Evolutionary conservation across 2,797 vertebrate species (phyloP).

Genomic region (Tamandua tetradactyla): DNA sequence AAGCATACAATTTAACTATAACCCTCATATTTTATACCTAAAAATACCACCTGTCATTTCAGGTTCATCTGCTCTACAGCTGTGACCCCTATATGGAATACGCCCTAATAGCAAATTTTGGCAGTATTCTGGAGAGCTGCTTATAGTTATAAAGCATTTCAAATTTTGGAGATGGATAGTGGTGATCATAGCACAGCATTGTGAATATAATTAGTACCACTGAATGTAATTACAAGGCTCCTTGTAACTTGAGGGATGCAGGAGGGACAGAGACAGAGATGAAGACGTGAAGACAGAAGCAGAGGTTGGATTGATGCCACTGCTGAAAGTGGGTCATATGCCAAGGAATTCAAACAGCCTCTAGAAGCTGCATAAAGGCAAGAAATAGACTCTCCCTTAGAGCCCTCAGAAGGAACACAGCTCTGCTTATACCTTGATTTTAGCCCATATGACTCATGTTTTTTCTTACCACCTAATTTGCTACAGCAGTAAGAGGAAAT

Average conservation of each 20-base stretch:
- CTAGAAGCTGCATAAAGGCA: not conserved
- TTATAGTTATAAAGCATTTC: not conserved
- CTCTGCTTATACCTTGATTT: rapidly evolving
- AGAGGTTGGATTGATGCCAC: no score
- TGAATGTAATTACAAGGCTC: not conserved
- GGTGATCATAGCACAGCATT: no score
- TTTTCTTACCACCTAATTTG: not conserved
- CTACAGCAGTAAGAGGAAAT: not conserved
- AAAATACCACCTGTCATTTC: not conserved
- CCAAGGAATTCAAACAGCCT: not conserved
- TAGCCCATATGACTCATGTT: not conserved
- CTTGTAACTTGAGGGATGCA: not conserved
- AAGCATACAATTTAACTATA: not conserved
- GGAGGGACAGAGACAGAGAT: not conserved
- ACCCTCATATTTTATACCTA: not conserved
- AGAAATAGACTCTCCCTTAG: not conserved
- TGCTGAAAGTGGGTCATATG: not conserved
- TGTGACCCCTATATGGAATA: rapidly evolving
- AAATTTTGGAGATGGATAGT: no score
- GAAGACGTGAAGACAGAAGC: not conserved
- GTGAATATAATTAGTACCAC: no score
- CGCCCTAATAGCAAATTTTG: not conserved
- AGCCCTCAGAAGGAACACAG: not conserved
- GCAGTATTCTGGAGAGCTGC: not conserved
- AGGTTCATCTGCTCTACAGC: not conserved